Base-by-base conservation (phyloP, 1,140 invertebrate genomes). In the Drosophila pruinosa region DNA sequence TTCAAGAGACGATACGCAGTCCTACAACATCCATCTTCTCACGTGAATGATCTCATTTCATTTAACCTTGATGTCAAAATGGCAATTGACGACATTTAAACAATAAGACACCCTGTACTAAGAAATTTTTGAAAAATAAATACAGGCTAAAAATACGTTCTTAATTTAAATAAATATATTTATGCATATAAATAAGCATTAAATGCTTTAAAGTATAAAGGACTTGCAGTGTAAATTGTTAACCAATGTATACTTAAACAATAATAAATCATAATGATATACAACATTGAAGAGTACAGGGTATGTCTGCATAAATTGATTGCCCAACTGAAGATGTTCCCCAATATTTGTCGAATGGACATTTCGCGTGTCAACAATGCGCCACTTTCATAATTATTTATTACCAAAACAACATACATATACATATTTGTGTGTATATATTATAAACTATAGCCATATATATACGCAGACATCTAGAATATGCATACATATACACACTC, bases 301-400 rank as follows among this genome's bases (percentile, higher is more conserved):
- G 63, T 72, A 74, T 63, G 10, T 15, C 47, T 10, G 47, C 15
- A 57, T 19, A 68, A 73, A 74, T 74, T 78, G 52, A 58, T 59
- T 56, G 58, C 52, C 41, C n/a, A 19, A 48, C 10, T 28, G 7
- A 19, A 52, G 47, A 78, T 78, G 75, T 58, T 62, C 69, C 26
- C 53, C 65, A 59, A 48, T 63, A 59, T 69, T 41, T 36, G 26
- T 21, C 5, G 45, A 67, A 80, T 80, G 58, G 41, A 59, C 59
- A 53, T 85, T 67, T 83, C 58, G 80, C 80, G 81, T 83, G 80
- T 75, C 58, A 70, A 31, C 43, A 39, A 50, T 68, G 59, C 47
- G 74, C 57, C 52, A 48, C 26, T 57, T 57, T 53, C 26, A 50
- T 38, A 39, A 41, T 54, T 45, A 45, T 26, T 58, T 41, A 52